Base-by-base conservation (phyloP, 2,113 vertebrate species). In the Cyprinodon variegatus region DNA sequence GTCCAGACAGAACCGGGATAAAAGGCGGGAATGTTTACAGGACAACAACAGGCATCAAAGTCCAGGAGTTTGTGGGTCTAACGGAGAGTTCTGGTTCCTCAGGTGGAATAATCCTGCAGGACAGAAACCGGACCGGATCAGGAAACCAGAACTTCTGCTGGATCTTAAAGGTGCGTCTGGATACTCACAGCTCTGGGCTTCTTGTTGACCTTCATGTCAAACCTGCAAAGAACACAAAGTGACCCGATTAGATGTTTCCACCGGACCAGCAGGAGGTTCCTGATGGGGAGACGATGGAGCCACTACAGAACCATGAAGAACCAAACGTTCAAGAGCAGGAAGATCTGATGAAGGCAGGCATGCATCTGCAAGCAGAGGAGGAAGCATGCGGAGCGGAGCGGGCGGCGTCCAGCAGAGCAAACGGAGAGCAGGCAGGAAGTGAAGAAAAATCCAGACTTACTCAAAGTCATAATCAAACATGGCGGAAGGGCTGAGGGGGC, bases 401-500 rank as follows among this genome's bases (percentile, higher is more conserved):
- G 88, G 90, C 86, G 82, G 79, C 20, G 29, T 37, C 70, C 38
- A 85, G 29, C 14, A 17, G 4, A 62, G 68, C 38, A 75, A 50
- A 14, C 14, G 72, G 78, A 72, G 74, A 79, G 72, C 74, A 79
- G 74, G 80, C 94, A 96, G 94, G 93, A 93, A 84, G 94, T 95
- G 94, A 93, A 89, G 94, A 93, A 94, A 95, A 94, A 96, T 95
- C 83, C 93, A 93, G 95, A 99, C 98, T 99, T 99, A 99, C 98
- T 99, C 98, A 96, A 99, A 99, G 97, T 99, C 98, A 99, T 99
- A 99, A 98, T 99, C 97, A 99, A 98, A 99, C 96, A 99, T 98
- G 97, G 96, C 98, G 96, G 97, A 98, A 95, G 98, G 98, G 95
- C 98, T 99, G 96, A 93, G 94, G 94, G 94, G 94, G 94, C 79